Evolutionary conservation across 2,797 vertebrate species (phyloP).

Genomic region (Anolis apletophallus): DNA sequence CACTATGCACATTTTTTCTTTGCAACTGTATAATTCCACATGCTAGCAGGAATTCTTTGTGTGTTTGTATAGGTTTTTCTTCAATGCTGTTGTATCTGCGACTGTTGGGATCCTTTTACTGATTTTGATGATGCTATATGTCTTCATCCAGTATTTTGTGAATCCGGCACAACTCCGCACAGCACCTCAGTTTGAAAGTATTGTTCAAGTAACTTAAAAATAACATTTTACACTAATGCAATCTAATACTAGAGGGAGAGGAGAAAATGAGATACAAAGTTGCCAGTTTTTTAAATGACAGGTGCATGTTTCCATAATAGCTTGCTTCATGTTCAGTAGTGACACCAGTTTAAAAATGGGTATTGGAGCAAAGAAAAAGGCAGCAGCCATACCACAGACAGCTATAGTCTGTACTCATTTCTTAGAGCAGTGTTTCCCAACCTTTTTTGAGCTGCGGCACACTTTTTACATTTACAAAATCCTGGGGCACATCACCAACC

Average conservation of each 20-base stretch:
- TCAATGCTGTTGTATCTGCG: conserved; percentile 78
- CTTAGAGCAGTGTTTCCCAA: too few relatives aligned
- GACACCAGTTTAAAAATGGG: background rate
- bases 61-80: conserved; percentile 81
- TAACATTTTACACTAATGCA: background rate
- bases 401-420: background rate
- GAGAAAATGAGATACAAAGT: background rate
- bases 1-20: background rate
- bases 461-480: too few relatives aligned
- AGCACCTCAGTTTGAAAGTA: conserved; percentile 78
- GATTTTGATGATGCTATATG: conserved; percentile 73
- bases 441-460: too few relatives aligned
- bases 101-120: conserved; percentile 71
- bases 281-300: background rate
- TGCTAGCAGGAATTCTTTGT: background rate
- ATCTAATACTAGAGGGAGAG: background rate
- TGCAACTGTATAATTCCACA: background rate
- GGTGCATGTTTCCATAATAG: background rate
- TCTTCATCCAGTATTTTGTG: conserved; percentile 80
- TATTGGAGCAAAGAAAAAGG: background rate
- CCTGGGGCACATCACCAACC: too few relatives aligned
- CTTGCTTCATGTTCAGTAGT: background rate
- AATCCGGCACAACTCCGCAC: conserved; percentile 77
- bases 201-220: conserved; percentile 37
- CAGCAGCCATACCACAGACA: background rate